Evolutionary conservation across 2,888 invertebrate species (phyloP).

Genomic region (Eucera pruinosa): DNA sequence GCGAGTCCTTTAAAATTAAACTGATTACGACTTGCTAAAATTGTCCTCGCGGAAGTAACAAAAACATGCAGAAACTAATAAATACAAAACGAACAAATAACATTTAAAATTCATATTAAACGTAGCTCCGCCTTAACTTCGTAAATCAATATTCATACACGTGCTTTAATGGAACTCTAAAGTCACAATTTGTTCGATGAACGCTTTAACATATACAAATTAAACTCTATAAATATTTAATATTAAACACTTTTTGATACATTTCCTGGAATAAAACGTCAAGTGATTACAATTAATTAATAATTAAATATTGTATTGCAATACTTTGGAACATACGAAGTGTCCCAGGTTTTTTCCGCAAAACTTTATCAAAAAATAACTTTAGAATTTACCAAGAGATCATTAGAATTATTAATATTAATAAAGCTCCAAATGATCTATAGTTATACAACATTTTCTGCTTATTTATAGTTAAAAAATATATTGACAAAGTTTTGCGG

Average conservation of each 20-base stretch:
- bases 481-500: too few species aligned
- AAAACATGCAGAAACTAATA: slow-evolving; percentile 1
- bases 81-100: background rate
- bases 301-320: too few species aligned
- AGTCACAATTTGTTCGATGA: background rate
- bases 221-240: background rate
- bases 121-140: slow-evolving; percentile 2
- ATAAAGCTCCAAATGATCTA: too few species aligned
- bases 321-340: too few species aligned
- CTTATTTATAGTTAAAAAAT: too few species aligned
- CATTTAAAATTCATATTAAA: slow-evolving; percentile 5
- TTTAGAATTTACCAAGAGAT: too few species aligned
- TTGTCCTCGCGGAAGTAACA: background rate
- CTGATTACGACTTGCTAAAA: slow-evolving; percentile 23
- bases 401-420: too few species aligned
- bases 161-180: background rate
- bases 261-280: background rate
- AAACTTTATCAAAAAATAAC: too few species aligned
- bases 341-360: too few species aligned
- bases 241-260: background rate
- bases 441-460: too few species aligned
- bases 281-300: too few species aligned
- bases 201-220: background rate
- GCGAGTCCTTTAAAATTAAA: slow-evolving; percentile 36
- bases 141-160: slow-evolving; percentile 10